Conservation (phyloP, 2,113 vertebrate genomes). For the Indicator indicator region DNA sequence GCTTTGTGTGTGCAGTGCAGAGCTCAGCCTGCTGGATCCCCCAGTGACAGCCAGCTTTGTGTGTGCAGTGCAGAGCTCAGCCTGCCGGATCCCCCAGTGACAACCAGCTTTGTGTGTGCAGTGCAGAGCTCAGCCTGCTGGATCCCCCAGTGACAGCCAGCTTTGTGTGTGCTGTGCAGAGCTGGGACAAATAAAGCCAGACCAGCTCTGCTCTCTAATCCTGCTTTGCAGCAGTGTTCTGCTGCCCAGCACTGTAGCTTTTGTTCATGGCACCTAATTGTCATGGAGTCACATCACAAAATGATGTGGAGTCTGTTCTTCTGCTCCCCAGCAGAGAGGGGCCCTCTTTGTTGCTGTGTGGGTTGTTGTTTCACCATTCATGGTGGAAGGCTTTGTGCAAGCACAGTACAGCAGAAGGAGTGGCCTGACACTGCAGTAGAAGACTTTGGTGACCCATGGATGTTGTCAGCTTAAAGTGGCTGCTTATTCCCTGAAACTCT, state of each 20-base stretch:
- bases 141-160: not conserved
- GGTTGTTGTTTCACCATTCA: conserved; percentile 11
- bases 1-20: not conserved
- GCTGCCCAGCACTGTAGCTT: not conserved
- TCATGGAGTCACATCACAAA: not conserved
- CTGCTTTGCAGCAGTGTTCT: not conserved
- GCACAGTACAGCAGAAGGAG: not conserved
- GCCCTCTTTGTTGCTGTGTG: not conserved
- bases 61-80: not conserved
- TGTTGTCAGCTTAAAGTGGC: not conserved
- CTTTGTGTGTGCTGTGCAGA: not conserved
- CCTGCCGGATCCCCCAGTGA: too few species aligned
- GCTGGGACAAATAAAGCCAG: not conserved
- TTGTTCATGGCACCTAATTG: not conserved
- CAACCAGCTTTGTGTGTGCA: too few species aligned
- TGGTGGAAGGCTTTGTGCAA: not conserved
- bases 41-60: not conserved
- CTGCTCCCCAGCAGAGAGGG: not conserved
- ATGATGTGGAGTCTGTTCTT: not conserved
- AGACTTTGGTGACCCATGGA: not conserved
- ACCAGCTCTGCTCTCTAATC: not conserved
- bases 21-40: not conserved
- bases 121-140: not conserved
- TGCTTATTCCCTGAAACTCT: not conserved
- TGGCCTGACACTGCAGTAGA: not conserved